Evolutionary conservation across 2,113 vertebrate species (phyloP).

Genomic region (Opisthocomus hoazin): DNA sequence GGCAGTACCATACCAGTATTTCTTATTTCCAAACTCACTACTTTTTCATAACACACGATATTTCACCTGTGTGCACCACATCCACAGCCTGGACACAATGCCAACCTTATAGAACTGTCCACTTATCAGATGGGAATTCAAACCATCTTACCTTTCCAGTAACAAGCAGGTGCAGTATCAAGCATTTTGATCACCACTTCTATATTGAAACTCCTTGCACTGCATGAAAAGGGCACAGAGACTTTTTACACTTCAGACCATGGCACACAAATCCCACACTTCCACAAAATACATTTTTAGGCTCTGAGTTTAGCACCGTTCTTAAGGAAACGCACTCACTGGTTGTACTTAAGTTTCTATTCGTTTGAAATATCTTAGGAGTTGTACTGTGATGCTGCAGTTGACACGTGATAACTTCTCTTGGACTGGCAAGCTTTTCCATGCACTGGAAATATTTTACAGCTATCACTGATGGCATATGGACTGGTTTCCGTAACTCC

Average conservation of each 20-base stretch:
- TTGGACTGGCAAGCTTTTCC: neutral
- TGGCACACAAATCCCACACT: neutral
- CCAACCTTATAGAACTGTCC: neutral
- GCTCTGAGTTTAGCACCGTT: neutral
- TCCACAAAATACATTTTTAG: neutral
- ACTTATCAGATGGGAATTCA: neutral
- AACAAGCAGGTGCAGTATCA: neutral
- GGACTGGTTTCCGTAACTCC: neutral
- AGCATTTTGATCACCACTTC: neutral
- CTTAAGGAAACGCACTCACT: neutral
- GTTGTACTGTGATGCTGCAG: neutral
- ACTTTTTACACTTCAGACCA: neutral
- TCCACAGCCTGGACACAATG: neutral
- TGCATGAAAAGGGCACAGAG: neutral
- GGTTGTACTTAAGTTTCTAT: neutral
- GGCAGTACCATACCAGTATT: neutral
- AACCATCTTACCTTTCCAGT: neutral
- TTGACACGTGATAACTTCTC: neutral
- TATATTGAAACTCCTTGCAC: neutral
- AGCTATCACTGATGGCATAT: neutral
- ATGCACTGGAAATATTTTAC: neutral
- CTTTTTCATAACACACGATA: neutral
- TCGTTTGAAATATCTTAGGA: neutral
- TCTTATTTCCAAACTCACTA: neutral
- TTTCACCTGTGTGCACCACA: neutral